Evolutionary conservation across 2,888 invertebrate genomes (phyloP).

Genomic region (Brachycybe producta): DNA sequence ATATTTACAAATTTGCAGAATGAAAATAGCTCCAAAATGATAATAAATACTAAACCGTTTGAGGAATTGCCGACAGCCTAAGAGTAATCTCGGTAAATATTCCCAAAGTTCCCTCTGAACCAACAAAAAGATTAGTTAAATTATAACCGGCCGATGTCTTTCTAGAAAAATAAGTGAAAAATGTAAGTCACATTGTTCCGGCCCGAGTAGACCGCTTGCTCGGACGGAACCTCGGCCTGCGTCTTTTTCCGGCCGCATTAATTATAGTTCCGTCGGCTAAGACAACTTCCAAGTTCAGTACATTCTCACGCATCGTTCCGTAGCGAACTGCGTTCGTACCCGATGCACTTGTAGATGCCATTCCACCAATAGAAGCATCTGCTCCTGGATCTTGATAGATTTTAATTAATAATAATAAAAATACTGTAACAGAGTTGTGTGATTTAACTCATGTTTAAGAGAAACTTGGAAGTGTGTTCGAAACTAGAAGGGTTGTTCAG

Average conservation of each 20-base stretch:
- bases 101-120: slow-evolving; percentile 43
- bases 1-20: not conserved
- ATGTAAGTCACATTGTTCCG: too few species aligned
- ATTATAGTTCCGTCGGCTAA: slow-evolving; percentile 36
- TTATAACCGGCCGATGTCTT: slow-evolving; percentile 43
- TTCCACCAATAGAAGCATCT: slow-evolving; percentile 42
- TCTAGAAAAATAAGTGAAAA: too few species aligned
- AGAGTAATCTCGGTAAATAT: slow-evolving; percentile 41
- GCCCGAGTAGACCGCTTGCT: too few species aligned
- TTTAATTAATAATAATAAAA: too few species aligned
- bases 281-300: slow-evolving; percentile 38
- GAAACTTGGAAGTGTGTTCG: too few species aligned
- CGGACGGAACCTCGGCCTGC: slow-evolving; percentile 29
- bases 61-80: slow-evolving; percentile 38
- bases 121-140: slow-evolving; percentile 41
- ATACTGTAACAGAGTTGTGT: too few species aligned
- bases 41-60: slow-evolving; percentile 29
- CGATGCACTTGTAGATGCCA: slow-evolving; percentile 42
- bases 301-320: slow-evolving; percentile 42
- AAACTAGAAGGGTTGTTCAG: too few species aligned
- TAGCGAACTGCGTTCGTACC: slow-evolving; percentile 43
- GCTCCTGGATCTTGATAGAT: slow-evolving; percentile 46
- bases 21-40: not conserved
- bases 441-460: too few species aligned
- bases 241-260: slow-evolving; percentile 35